A percentile compares a stretch with the other conserved stretches of the same genome.
phyloP scores from a whole-genome alignment of 2,113 vertebrate genomes.

The Anarhynchus alexandrinus region DNA sequence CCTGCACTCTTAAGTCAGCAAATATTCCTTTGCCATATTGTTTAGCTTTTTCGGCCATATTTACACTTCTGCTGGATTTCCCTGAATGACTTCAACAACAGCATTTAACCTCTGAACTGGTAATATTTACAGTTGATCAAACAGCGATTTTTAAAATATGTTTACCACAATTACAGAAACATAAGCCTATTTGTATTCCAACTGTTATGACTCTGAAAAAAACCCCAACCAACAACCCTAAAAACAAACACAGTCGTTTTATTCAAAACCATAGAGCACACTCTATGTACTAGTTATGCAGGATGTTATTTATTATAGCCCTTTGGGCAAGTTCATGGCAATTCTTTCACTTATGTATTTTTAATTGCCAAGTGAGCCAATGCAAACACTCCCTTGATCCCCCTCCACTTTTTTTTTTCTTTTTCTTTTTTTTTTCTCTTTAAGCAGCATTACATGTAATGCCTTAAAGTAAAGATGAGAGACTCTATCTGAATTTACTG shows the following conservation, averaged over 20 bases:
- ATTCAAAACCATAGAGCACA: slow-evolving; percentile 23
- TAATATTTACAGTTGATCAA: slow-evolving; percentile 50
- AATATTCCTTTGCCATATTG: slow-evolving; percentile 68
- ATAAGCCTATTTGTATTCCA: slow-evolving; percentile 23
- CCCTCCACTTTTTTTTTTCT: not conserved
- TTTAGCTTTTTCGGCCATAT: slow-evolving; percentile 63
- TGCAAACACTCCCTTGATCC: not conserved
- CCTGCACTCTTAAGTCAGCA: slow-evolving; percentile 73
- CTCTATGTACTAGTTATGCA: not conserved
- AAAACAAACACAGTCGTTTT: slow-evolving; percentile 22
- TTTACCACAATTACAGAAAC: slow-evolving; percentile 32
- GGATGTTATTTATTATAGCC: slow-evolving; percentile 25
- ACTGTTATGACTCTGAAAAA: not conserved
- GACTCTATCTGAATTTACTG: not conserved
- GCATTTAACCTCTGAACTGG: slow-evolving; percentile 56
- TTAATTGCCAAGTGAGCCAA: slow-evolving; percentile 1
- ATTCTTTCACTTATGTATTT: slow-evolving; percentile 17
- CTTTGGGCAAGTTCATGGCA: slow-evolving; percentile 17
- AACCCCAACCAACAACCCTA: not conserved
- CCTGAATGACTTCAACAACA: slow-evolving; percentile 26
- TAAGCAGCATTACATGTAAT: not conserved
- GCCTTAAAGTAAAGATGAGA: not conserved
- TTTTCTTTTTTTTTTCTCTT: not conserved
- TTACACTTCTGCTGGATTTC: slow-evolving; percentile 60
- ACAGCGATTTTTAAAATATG: slow-evolving; percentile 28